Conservation (phyloP, 2,797 vertebrate genomes). For the Hozukius guyotensis region DNA sequence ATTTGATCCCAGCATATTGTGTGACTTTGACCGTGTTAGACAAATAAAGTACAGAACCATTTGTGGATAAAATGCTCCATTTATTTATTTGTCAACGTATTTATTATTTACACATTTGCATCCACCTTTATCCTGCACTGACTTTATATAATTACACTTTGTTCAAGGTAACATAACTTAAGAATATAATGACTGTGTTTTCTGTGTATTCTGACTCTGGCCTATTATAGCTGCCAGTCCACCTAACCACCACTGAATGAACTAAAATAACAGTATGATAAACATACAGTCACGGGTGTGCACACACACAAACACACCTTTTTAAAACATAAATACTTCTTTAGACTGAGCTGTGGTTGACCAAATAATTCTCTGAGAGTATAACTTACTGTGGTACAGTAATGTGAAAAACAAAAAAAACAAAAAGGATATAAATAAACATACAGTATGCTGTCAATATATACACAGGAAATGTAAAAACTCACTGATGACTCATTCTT, state of each 20-base stretch:
- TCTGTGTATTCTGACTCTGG: constrained; percentile 74
- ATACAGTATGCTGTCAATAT: constrained; percentile 89
- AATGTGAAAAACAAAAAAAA: constrained; percentile 71
- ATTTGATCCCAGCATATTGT: neutral
- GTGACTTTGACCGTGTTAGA: neutral
- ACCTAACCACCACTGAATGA: constrained; percentile 61
- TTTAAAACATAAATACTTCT: constrained; percentile 82
- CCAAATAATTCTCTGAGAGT: constrained; percentile 81
- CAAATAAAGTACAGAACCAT: constrained; percentile 18
- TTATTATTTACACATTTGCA: constrained; percentile 83
- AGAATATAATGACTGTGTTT: constrained; percentile 67
- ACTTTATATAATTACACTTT: constrained; percentile 73
- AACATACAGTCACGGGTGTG: constrained; percentile 66
- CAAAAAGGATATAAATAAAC: constrained; percentile 86
- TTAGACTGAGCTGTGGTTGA: constrained; percentile 73
- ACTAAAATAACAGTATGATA: constrained; percentile 57
- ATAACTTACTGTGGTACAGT: constrained; percentile 85
- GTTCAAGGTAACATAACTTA: constrained; percentile 81
- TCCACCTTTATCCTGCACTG: constrained; percentile 64
- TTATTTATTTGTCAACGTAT: constrained; percentile 82
- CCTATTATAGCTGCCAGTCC: constrained; percentile 80
- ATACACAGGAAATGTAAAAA: constrained; percentile 88
- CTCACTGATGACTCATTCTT: constrained; percentile 78
- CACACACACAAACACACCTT: constrained; percentile 70
- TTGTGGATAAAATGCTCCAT: constrained; percentile 78